Base-by-base conservation (phyloP, 2,113 vertebrate genomes). In the Megaceryle maxima region DNA sequence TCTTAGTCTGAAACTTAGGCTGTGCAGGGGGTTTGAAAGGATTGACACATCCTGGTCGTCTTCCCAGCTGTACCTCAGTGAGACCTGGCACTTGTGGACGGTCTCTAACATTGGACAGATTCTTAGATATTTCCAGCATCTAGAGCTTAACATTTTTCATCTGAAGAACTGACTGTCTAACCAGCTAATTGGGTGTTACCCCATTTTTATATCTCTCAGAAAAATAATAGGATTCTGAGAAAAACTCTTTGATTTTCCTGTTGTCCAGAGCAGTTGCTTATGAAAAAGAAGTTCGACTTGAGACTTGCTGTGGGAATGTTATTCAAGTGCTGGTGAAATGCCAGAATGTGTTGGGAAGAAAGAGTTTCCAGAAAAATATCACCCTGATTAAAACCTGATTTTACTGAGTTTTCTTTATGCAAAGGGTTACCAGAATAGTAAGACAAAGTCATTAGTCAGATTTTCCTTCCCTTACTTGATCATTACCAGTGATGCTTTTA, bases 401-500 rank as follows among this genome's bases (percentile, higher is more conserved):
- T 90, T 85, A 91, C 96, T 66, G 83, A 84, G 63, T 91, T 94
- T 72, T 87, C 86, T 91, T 95, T 91, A 62, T 96, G 92, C 50
- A 97, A 96, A 95, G 94, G 95, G 94, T 95, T 96, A 96, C 95
- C 94, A 96, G 95, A 96, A 96, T 92, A 96, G 94, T 89, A 93
- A 87, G 95, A 50, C 86, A 69, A 82, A 48, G 48, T 79, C 6
- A 59, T 95, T 96, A 94, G 92, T 96, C 96, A 97, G 55, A 92
- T 91, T 97, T 97, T 97, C 95, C 92, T 96, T 89, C 81, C 91
- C 94, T 94, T 84, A 76, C 92, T 96, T 95, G 95, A 96, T 96
- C 94, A 83, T 87, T 94, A 94, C 94, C 96, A 96, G 92, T 63
- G 88, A 91, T 88, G 89, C 50, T 87, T 96, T 93, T 87, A 87